These are phyloP conservation scores for Habrosyne pyritoides DNA, from an alignment of 2,888 invertebrate species.

Conservation along the genomic window DNA sequence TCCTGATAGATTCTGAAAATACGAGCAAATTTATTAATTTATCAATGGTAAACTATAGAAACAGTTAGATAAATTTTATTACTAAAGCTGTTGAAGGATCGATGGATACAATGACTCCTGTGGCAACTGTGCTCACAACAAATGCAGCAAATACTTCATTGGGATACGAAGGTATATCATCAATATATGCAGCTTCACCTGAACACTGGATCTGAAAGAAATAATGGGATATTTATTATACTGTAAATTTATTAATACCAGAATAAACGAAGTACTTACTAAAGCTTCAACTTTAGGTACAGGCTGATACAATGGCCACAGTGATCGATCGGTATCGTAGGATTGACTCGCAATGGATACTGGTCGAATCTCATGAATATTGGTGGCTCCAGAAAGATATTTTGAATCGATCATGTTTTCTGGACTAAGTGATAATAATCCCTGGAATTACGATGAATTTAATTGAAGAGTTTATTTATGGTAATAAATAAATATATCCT, in stretches of 20 bases:
- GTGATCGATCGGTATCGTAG: constrained; percentile 82
- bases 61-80: constrained; percentile 20
- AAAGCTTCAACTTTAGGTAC: constrained; percentile 80
- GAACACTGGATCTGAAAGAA: constrained; percentile 80
- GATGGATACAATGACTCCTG: constrained; percentile 81
- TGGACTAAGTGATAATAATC: constrained; percentile 77
- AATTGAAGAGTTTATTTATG: too few relatives aligned
- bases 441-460: constrained; percentile 50
- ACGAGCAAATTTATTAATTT: too few relatives aligned
- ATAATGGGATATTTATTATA: not conserved
- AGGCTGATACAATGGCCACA: constrained; percentile 86
- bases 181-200: constrained; percentile 87
- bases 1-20: constrained; percentile 83
- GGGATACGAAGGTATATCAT: constrained; percentile 82
- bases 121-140: constrained; percentile 82
- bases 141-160: constrained; percentile 87
- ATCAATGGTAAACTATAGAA: too few relatives aligned
- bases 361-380: constrained; percentile 69
- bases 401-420: constrained; percentile 55
- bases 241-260: not conserved
- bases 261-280: constrained; percentile 44
- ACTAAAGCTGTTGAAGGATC: constrained; percentile 86
- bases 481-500: too few relatives aligned
- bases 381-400: constrained; percentile 69
- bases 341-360: constrained; percentile 84